These are phyloP conservation scores for Pardalotus punctatus DNA, from an alignment of 2,113 vertebrate genomes.

Conservation along the genomic window DNA sequence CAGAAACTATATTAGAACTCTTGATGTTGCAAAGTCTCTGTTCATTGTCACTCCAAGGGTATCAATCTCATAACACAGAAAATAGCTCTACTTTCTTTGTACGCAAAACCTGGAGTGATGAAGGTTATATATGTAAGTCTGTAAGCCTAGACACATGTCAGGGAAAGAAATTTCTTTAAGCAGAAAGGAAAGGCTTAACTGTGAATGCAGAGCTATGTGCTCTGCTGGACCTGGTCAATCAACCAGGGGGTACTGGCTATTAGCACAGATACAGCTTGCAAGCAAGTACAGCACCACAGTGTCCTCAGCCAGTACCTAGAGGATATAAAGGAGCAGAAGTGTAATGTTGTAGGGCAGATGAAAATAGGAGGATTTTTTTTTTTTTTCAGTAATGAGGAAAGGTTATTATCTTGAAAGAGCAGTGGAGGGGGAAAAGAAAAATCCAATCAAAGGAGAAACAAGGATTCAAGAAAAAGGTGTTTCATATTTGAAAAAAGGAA, in stretches of 20 bases:
- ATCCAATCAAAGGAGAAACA: neutral
- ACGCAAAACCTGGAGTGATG: neutral
- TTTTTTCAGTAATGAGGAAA: neutral
- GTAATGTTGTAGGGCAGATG: neutral
- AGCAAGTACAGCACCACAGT: neutral
- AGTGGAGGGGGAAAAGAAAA: fast-evolving
- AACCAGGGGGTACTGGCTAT: neutral
- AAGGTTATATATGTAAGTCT: neutral
- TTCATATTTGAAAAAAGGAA: neutral
- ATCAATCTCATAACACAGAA: neutral
- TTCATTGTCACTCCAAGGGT: neutral
- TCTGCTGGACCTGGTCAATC: neutral
- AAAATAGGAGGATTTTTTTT: neutral
- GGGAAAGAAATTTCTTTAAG: neutral
- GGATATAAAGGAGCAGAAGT: neutral
- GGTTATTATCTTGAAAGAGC: neutral
- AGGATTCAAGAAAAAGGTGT: neutral
- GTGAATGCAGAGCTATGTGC: neutral
- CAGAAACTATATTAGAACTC: neutral
- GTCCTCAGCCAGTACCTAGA: neutral
- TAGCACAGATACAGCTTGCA: neutral
- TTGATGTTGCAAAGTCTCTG: neutral
- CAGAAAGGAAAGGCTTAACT: neutral
- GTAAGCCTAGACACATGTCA: neutral
- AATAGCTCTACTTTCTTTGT: neutral